These are phyloP conservation scores for Lacerta bilineata DNA, from an alignment of 2,797 vertebrate genomes.

Conservation along the genomic window DNA sequence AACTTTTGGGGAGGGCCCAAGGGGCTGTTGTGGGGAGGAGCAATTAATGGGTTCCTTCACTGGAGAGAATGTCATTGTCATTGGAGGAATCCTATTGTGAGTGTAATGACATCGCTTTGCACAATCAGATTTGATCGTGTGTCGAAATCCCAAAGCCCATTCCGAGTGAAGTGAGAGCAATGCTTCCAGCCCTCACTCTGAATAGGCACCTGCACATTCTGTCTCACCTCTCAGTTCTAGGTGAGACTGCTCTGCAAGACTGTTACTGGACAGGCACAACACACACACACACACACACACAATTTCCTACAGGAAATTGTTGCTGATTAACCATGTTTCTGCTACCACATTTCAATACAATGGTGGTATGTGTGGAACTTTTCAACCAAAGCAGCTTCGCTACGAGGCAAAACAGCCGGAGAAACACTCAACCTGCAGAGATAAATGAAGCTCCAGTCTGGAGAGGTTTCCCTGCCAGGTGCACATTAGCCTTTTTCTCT, in stretches of 20 bases:
- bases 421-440: conserved; percentile 15
- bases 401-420: neutral
- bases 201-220: neutral
- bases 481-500: neutral
- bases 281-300: no score
- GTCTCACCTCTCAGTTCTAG: no score
- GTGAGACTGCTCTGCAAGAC: neutral
- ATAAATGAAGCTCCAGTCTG: conserved; percentile 21
- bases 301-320: neutral
- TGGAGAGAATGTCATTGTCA: no score
- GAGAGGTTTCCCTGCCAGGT: conserved; percentile 34
- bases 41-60: no score
- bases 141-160: neutral
- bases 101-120: neutral
- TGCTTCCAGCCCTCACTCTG: neutral
- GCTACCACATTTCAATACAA: neutral
- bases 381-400: conserved; percentile 6
- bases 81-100: neutral
- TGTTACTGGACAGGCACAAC: neutral
- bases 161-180: neutral
- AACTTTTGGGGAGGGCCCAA: no score
- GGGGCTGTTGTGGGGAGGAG: no score
- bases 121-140: neutral
- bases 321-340: neutral
- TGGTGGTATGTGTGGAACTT: neutral